phyloP scores from a whole-genome alignment of 2,888 invertebrate species.

The Apamea monoglypha region DNA sequence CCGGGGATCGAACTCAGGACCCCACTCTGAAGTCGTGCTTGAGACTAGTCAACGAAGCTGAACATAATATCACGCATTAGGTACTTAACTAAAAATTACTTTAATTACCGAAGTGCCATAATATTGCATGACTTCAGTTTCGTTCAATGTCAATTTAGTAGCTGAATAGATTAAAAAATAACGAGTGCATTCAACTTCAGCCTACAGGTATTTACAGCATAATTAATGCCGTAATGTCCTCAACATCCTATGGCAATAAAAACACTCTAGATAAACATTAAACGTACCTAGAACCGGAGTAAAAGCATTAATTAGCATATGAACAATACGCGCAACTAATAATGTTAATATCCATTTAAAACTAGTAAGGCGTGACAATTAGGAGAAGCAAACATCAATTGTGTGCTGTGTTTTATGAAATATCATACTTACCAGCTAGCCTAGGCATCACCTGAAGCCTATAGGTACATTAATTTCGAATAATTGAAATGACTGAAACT shows the following conservation, averaged over 20 bases:
- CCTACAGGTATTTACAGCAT: slow-evolving; percentile 2
- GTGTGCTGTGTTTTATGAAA: not conserved
- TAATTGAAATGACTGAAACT: not conserved
- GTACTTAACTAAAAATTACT: no score
- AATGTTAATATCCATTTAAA: slow-evolving; percentile 35
- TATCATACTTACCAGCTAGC: slow-evolving; percentile 8
- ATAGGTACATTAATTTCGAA: not conserved
- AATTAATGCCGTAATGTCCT: slow-evolving; percentile 31
- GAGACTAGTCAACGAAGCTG: not conserved
- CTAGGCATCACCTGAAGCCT: not conserved
- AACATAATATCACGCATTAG: not conserved
- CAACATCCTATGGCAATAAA: slow-evolving; percentile 23
- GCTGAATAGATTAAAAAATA: slow-evolving; percentile 3
- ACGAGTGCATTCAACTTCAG: slow-evolving; percentile 4
- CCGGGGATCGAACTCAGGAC: no score
- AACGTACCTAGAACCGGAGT: slow-evolving; percentile 12
- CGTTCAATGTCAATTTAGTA: slow-evolving; percentile 3
- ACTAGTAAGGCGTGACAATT: slow-evolving; percentile 31
- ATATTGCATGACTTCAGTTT: slow-evolving; percentile 10
- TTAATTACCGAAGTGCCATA: not conserved
- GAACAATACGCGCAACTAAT: slow-evolving; percentile 49
- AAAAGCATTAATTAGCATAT: slow-evolving; percentile 51
- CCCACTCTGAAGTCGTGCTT: not conserved
- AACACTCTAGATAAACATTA: slow-evolving; percentile 26
- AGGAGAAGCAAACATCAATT: slow-evolving; percentile 15